Percentiles rank a stretch among this genome's conserved stretches.
Evolutionary conservation across 2,113 vertebrate species (phyloP).

Genomic region (Epinephelus lanceolatus): DNA sequence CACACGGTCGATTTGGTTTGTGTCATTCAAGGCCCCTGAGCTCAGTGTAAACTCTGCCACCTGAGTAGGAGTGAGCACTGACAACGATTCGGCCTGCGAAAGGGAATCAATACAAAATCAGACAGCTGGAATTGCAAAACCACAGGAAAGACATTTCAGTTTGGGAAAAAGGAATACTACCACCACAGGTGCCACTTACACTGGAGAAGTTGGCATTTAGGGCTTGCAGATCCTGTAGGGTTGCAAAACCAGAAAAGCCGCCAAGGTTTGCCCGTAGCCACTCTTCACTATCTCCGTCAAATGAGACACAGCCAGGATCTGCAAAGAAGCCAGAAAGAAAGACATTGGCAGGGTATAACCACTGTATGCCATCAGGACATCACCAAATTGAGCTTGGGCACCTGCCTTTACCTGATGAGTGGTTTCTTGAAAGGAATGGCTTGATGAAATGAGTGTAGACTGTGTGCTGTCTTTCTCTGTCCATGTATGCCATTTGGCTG

Average conservation of each 20-base stretch:
- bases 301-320: constrained; percentile 67
- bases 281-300: not conserved
- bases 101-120: not conserved
- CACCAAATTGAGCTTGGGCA: not conserved
- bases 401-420: constrained; percentile 52
- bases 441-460: constrained; percentile 65
- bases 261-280: constrained; percentile 70
- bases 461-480: constrained; percentile 6
- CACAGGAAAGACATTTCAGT: not conserved
- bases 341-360: no score
- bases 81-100: not conserved
- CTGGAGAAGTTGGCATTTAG: constrained; percentile 68
- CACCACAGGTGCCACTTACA: constrained; percentile 47
- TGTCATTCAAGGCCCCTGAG: constrained; percentile 35
- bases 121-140: not conserved
- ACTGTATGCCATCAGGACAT: not conserved
- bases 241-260: constrained; percentile 50
- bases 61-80: constrained; percentile 61
- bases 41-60: constrained; percentile 55
- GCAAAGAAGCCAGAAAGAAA: constrained; percentile 2
- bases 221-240: constrained; percentile 40
- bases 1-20: constrained; percentile 17
- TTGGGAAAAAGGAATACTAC: not conserved
- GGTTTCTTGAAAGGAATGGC: constrained; percentile 63
- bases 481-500: constrained; percentile 48